phyloP scores from a whole-genome alignment of 2,888 invertebrate species.

The Oscheius sp. region DNA sequence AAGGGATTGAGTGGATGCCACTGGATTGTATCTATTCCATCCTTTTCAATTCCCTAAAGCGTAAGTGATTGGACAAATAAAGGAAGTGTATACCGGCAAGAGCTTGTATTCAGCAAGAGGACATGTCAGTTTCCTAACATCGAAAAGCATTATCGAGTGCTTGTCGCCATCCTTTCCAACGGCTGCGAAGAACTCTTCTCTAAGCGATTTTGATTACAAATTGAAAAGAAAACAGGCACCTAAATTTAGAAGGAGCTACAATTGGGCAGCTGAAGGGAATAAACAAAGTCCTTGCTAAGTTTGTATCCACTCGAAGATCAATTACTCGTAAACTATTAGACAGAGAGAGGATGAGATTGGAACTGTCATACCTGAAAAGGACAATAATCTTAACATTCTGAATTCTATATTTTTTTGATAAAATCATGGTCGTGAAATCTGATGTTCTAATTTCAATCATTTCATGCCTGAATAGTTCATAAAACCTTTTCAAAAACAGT shows the following conservation, averaged over 20 bases:
- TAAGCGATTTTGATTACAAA: background rate
- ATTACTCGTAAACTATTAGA: background rate
- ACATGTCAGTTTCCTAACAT: background rate
- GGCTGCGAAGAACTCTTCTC: background rate
- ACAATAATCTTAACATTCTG: background rate
- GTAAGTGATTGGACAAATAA: background rate
- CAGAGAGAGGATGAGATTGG: background rate
- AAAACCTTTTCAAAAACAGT: too few relatives aligned
- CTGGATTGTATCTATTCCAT: background rate
- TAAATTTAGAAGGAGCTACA: background rate
- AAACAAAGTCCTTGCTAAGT: background rate
- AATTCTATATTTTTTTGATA: too few relatives aligned
- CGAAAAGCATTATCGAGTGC: background rate
- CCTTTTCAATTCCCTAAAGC: background rate
- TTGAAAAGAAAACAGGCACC: background rate
- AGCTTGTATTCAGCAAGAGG: background rate
- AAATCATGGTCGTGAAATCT: too few relatives aligned
- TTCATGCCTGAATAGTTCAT: too few relatives aligned
- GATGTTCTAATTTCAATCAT: too few relatives aligned
- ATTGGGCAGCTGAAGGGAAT: background rate
- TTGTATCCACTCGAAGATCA: background rate
- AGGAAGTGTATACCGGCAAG: too few relatives aligned
- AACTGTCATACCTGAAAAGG: conserved; percentile 2
- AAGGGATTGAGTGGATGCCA: conserved; percentile 5
- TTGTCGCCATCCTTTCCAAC: background rate